Base-by-base conservation (phyloP, 1,140 invertebrate genomes). In the Nymphalis io region DNA sequence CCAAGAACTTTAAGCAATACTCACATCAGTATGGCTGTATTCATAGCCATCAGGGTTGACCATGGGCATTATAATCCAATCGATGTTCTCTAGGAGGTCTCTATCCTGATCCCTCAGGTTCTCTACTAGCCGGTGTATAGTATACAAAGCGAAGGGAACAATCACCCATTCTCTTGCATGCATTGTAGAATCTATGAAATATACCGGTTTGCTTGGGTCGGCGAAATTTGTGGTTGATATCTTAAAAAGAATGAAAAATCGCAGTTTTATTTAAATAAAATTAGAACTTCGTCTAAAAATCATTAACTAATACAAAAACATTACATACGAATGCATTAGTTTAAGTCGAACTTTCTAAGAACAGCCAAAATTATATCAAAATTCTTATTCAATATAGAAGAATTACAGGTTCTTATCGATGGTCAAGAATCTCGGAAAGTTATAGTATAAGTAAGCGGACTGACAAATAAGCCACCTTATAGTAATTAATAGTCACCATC, bases 31-130 rank as follows among this genome's bases (percentile, higher is more conserved):
- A 60, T 89, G 91, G 0, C 87, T 81, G 75, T 87, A 94, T 53
- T 90, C 92, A 71, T 94, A 94, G 27, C 94, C 94, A 78, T 94
- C 94, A 40, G 94, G 93, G 79, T 94, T 94, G 38, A 90, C 81
- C 2, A 93, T 72, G 0, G 94, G 94, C 55, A 94, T 60, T 39
- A 95, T 92, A 70, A 94, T 88, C 86, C 86, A 90, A 65, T 90
- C 88, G n/a, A 83, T 68, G 6, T 83, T 74, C 23, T 85, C 75
- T 20, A 83, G 40, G 21, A 90, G 74, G 38, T 89, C 88, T 15
- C 74, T 77, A 21, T 88, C 88, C 23, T 82, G 73, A 1, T n/a
- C 46, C 40, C 93, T 91, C 15, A 94, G 33, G 59, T 85, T 75
- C 60, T 94, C 93, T 10, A 94, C 92, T 39, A 95, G 80, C 68